A percentile compares a stretch with the other conserved stretches of the same genome.
Evolutionary conservation across 2,888 invertebrate species (phyloP).

Genomic region (Hirtodrosophila histrioides): DNA sequence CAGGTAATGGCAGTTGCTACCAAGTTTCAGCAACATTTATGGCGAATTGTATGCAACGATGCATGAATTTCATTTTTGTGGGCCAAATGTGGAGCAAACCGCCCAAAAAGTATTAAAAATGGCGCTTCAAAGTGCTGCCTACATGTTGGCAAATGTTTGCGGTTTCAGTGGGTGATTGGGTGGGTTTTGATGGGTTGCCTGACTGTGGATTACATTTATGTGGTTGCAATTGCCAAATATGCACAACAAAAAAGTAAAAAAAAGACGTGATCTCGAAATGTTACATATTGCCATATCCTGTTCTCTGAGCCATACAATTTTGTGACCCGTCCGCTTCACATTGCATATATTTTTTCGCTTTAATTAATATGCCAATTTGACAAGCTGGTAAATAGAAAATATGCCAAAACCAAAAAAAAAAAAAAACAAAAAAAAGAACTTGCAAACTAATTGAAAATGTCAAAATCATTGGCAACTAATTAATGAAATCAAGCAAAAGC

Average conservation of each 20-base stretch:
- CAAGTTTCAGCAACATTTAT: slow-evolving; percentile 72
- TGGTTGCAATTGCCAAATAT: slow-evolving; percentile 62
- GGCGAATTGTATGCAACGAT: slow-evolving; percentile 76
- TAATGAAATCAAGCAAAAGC: slow-evolving; percentile 49
- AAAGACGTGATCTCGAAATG: slow-evolving; percentile 46
- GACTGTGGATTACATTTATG: slow-evolving; percentile 72
- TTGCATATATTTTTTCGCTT: slow-evolving; percentile 27
- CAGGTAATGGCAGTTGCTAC: slow-evolving; percentile 62
- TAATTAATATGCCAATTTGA: slow-evolving; percentile 60
- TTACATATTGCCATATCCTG: slow-evolving; percentile 42
- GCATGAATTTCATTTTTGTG: slow-evolving; percentile 72
- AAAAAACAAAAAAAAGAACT: slow-evolving; percentile 4
- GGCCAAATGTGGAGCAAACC: slow-evolving; percentile 26
- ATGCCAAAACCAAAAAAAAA: no score
- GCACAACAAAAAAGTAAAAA: slow-evolving; percentile 1
- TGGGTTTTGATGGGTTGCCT: slow-evolving; percentile 33
- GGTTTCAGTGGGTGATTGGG: slow-evolving; percentile 46
- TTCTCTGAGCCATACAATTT: slow-evolving; percentile 29
- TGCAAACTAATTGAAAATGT: slow-evolving; percentile 70
- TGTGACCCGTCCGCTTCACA: slow-evolving; percentile 11
- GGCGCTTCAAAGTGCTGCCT: slow-evolving; percentile 72
- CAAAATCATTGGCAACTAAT: slow-evolving; percentile 63
- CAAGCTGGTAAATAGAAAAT: slow-evolving; percentile 5
- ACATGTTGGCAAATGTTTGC: slow-evolving; percentile 75
- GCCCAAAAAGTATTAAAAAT: slow-evolving; percentile 68